Conservation (phyloP, 2,888 invertebrate genomes). For the Latrodectus hesperus region DNA sequence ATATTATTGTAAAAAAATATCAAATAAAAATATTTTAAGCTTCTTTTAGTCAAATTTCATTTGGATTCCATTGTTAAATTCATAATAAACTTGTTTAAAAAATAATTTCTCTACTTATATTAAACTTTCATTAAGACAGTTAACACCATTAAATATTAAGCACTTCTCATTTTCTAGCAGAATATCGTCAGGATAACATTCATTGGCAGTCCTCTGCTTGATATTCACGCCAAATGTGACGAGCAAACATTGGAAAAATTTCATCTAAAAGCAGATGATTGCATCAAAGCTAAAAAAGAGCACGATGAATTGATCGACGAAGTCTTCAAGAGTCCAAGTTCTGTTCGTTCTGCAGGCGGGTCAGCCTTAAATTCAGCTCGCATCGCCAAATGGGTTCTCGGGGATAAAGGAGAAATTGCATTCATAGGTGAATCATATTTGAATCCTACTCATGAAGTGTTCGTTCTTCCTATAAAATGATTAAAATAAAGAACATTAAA, state of each 20-base stretch:
- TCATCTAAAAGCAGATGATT: constrained; percentile 56
- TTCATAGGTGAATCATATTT: constrained; percentile 29
- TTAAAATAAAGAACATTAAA: too few relatives aligned
- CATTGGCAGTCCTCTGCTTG: constrained; percentile 64
- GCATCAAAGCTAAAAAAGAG: constrained; percentile 28
- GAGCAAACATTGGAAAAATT: constrained; percentile 36
- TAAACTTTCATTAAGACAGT: too few relatives aligned
- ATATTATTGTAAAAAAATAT: too few relatives aligned
- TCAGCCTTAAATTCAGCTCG: constrained; percentile 67
- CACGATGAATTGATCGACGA: constrained; percentile 42
- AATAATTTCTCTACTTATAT: too few relatives aligned
- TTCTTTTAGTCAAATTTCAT: too few relatives aligned
- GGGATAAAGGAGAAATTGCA: constrained; percentile 21
- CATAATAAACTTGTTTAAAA: too few relatives aligned
- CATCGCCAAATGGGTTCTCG: constrained; percentile 53
- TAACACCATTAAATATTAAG: too few relatives aligned
- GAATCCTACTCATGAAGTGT: too few relatives aligned
- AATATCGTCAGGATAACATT: constrained; percentile 16
- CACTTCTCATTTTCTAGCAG: neutral
- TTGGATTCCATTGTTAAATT: too few relatives aligned
- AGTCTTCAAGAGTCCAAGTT: constrained; percentile 20
- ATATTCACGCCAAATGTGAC: constrained; percentile 57
- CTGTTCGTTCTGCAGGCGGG: constrained; percentile 47
- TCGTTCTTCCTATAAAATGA: too few relatives aligned
- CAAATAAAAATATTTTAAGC: too few relatives aligned